Evolutionary conservation across 2,888 invertebrate species (phyloP), one percentile per base, ranked within the genome.

Genomic region (Stratiomys singularior): DNA sequence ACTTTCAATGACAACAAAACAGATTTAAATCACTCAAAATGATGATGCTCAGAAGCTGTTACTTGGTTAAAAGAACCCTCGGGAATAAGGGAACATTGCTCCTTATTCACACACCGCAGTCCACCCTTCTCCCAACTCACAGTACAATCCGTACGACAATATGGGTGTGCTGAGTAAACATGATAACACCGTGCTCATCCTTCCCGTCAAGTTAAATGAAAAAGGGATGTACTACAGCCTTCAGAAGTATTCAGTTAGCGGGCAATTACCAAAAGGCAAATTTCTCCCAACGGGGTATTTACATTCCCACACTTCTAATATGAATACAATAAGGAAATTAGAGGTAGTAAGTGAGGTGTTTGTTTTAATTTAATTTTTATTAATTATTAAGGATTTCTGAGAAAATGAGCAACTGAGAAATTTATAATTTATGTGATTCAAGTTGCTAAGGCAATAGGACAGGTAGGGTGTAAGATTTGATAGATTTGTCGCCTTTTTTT

Each of bases 21-120:
- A 77, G 79, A 79, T 79, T 79, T 79, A 79, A 77, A 79, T 79
- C 79, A 77, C 77, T 79, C 79, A 77, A 79, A 76, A 77, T 74
- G 77, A 77, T 69, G 79, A 79, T 74, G 37, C 74, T 74, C 21
- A n/a, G 18, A 74, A 37, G 58, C 60, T 37, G 74, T 58, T 60
- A 60, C 37, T 74, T 37, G 37, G 37, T n/a, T 28, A n/a, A 11
- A 72, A 52, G 13, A n/a, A 25, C 71, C 18, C 21, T 69, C 37
- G 74, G 60, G 74, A 74, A 46, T 69, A 47, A 0, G 4, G 52
- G 37, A 44, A 30, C 15, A 37, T 56, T 46, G 23, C 15, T 13
- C n/a, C n/a, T n/a, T n/a, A n/a, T n/a, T 37, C 18, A 23, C 66
- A 30, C 3, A 5, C 37, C 9, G 9, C 27, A 64, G 64, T 44